phyloP scores from a whole-genome alignment of 2,113 vertebrate species.

The Enhydra lutris region DNA sequence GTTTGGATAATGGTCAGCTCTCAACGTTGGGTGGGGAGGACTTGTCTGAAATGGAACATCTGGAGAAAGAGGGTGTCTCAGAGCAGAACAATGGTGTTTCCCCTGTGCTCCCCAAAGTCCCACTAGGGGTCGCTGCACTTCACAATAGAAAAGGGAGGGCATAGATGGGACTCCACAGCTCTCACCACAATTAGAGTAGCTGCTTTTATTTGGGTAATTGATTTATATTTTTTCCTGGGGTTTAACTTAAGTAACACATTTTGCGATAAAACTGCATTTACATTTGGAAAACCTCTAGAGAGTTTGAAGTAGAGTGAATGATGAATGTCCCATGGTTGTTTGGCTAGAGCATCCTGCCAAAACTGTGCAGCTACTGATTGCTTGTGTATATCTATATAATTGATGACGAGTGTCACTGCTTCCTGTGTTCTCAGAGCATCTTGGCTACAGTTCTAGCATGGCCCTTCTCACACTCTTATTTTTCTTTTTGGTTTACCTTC shows the following conservation, averaged over 20 bases:
- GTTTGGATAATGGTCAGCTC: not conserved
- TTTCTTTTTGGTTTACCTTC: not conserved
- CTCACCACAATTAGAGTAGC: not conserved
- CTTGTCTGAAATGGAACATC: not conserved
- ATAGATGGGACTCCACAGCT: too few species aligned
- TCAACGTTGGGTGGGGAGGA: not conserved
- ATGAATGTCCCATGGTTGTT: not conserved
- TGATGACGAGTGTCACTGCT: fast-evolving
- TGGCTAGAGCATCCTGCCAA: not conserved
- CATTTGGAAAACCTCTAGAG: not conserved
- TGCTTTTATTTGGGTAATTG: not conserved
- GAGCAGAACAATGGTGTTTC: not conserved
- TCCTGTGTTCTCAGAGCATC: not conserved
- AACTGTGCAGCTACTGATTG: not conserved
- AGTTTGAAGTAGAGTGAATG: not conserved
- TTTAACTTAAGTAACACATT: not conserved
- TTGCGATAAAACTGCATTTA: not conserved
- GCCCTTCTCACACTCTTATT: not conserved
- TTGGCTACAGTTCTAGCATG: not conserved
- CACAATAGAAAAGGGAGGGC: not conserved
- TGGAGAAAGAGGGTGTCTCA: not conserved
- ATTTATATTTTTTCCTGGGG: not conserved
- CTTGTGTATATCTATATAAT: too few species aligned
- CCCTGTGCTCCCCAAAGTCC: not conserved
- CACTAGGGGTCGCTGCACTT: not conserved